A percentile compares a stretch with the other conserved stretches of the same genome.
phyloP scores from a whole-genome alignment of 2,797 vertebrate genomes.

The Triplophysa bombifrons region DNA sequence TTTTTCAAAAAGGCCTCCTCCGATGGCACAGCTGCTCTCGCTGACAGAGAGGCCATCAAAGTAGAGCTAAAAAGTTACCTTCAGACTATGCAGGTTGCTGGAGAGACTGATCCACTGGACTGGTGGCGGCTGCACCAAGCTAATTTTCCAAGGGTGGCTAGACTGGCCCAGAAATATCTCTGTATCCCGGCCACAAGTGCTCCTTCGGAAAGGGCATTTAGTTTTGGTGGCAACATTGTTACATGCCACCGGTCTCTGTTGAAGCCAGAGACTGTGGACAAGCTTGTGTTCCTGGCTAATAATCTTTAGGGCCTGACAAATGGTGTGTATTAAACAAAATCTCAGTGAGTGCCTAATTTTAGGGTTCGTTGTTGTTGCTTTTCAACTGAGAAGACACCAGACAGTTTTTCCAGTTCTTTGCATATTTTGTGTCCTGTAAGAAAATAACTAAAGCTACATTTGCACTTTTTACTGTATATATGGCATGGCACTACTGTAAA shows the following conservation, averaged over 20 bases:
- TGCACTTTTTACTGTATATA: too few species aligned
- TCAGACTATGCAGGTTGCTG: not conserved
- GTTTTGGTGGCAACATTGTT: slow-evolving; percentile 6
- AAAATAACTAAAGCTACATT: too few species aligned
- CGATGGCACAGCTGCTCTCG: not conserved
- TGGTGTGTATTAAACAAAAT: slow-evolving; percentile 1
- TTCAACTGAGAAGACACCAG: not conserved
- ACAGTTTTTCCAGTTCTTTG: too few species aligned
- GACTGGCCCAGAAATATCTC: slow-evolving; percentile 23
- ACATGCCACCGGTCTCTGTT: not conserved
- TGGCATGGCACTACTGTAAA: too few species aligned
- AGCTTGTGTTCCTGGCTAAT: slow-evolving; percentile 4
- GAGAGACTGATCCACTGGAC: slow-evolving; percentile 15
- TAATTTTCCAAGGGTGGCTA: slow-evolving; percentile 23
- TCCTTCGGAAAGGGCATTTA: slow-evolving; percentile 15
- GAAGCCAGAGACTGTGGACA: slow-evolving; percentile 3
- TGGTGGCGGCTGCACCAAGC: slow-evolving; percentile 19
- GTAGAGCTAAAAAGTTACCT: slow-evolving; percentile 13
- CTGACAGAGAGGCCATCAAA: slow-evolving; percentile 9
- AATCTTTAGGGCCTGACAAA: slow-evolving; percentile 6
- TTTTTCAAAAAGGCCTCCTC: slow-evolving; percentile 6
- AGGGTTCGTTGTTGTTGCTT: not conserved
- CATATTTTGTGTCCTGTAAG: too few species aligned
- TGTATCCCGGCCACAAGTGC: slow-evolving; percentile 17
- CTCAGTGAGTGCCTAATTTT: not conserved